Percentiles rank a stretch among this genome's conserved stretches.
Conservation (phyloP, 2,888 invertebrate species). For the Hydrotaea cyrtoneurina region DNA sequence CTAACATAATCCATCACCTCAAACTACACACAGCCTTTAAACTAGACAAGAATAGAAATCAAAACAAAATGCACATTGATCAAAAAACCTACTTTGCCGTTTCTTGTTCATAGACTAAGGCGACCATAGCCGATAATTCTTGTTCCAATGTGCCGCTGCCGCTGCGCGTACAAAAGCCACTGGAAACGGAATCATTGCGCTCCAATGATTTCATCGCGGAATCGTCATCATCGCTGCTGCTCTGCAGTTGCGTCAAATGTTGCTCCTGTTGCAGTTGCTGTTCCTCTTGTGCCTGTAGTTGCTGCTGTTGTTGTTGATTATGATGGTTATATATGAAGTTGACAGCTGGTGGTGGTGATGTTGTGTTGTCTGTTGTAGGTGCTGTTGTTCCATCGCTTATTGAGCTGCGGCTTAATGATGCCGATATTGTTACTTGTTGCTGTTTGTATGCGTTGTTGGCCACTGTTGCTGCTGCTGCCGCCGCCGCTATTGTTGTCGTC, state of each 20-base stretch:
- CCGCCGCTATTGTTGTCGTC: slow-evolving; percentile 23
- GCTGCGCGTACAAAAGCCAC: slow-evolving; percentile 70
- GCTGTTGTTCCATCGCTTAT: slow-evolving; percentile 59
- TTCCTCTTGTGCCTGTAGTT: background rate
- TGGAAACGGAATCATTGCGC: slow-evolving; percentile 72
- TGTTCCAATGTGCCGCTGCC: slow-evolving; percentile 75
- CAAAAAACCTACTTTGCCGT: slow-evolving; percentile 75
- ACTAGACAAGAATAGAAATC: too few species aligned
- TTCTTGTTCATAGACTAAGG: slow-evolving; percentile 76
- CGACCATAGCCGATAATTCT: slow-evolving; percentile 78
- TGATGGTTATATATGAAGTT: background rate
- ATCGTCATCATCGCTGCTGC: slow-evolving; percentile 70
- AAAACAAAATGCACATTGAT: background rate
- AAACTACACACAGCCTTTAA: too few species aligned
- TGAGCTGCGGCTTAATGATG: slow-evolving; percentile 65
- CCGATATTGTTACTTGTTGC: slow-evolving; percentile 40
- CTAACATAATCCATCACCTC: too few species aligned
- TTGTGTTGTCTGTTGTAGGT: slow-evolving; percentile 35
- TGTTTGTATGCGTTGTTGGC: slow-evolving; percentile 51
- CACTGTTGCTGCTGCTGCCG: slow-evolving; percentile 69
- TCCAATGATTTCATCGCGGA: slow-evolving; percentile 75
- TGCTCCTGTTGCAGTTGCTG: slow-evolving; percentile 70
- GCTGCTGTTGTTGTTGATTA: slow-evolving; percentile 36
- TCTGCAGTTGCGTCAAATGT: slow-evolving; percentile 52
- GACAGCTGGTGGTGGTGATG: slow-evolving; percentile 61